phyloP scores from a whole-genome alignment of 2,113 vertebrate species.

The Jaculus jaculus region DNA sequence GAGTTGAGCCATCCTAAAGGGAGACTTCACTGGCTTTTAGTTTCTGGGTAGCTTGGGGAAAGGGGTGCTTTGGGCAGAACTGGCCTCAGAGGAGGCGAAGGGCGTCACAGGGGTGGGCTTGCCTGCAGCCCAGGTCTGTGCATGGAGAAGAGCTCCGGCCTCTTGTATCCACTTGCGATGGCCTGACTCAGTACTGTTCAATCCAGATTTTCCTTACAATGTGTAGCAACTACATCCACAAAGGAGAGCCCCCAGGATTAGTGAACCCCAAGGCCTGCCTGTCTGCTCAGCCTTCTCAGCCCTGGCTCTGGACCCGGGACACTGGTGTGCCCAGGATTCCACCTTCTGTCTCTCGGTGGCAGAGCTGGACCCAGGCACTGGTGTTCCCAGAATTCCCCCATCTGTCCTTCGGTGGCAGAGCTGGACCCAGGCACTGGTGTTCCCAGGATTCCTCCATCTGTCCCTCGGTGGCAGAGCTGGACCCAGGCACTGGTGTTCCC shows the following conservation, averaged over 20 bases:
- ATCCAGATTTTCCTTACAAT: neutral
- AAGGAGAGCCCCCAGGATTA: neutral
- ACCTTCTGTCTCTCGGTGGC: too few species aligned
- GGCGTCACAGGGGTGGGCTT: neutral
- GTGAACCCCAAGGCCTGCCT: neutral
- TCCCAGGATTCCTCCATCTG: too few species aligned
- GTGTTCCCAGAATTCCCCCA: too few species aligned
- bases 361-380: too few species aligned
- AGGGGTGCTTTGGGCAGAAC: neutral
- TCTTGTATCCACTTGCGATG: neutral
- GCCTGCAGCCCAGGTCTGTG: too few species aligned
- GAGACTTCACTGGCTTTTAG: neutral
- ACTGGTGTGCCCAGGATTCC: too few species aligned
- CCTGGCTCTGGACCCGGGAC: too few species aligned
- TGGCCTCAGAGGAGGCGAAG: neutral
- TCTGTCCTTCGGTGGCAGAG: too few species aligned
- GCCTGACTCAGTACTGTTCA: neutral
- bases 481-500: too few species aligned
- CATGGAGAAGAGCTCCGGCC: fast-evolving
- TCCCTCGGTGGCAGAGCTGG: too few species aligned
- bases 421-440: too few species aligned
- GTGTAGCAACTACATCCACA: fast-evolving
- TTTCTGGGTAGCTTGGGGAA: neutral
- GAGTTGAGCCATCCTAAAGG: neutral
- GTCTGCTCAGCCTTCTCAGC: neutral